A percentile compares a stretch with the other conserved stretches of the same genome.
Evolutionary conservation across 2,113 vertebrate genomes (phyloP).

Genomic region (mouse (Mus musculus)): DNA sequence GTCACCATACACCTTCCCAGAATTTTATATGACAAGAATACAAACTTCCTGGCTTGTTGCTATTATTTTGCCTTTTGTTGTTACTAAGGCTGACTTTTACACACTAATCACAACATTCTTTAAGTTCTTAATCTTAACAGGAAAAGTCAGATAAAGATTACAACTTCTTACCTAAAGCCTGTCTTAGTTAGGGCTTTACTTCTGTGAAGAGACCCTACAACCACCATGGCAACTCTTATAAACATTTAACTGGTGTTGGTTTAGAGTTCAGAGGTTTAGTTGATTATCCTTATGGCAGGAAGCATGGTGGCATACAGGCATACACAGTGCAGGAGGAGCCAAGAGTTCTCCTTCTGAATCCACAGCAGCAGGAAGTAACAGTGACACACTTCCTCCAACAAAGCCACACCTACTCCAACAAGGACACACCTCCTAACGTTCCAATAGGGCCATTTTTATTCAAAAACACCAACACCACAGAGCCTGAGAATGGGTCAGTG

Average conservation of each 20-base stretch:
- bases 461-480: not conserved
- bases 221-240: not conserved
- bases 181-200: not conserved
- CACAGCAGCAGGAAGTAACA: not conserved
- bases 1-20: not conserved
- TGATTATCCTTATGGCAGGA: not conserved
- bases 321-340: not conserved
- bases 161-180: not conserved
- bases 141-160: not conserved
- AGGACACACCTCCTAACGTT: not conserved
- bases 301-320: not conserved
- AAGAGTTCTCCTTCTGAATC: not conserved
- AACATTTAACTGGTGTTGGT: not conserved
- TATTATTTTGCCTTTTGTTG: not conserved
- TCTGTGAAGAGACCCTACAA: not conserved
- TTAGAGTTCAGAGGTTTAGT: not conserved
- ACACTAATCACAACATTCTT: not conserved
- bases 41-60: not conserved
- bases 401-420: no score
- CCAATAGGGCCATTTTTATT: not conserved
- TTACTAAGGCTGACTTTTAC: not conserved
- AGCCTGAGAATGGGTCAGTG: not conserved
- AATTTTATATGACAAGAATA: not conserved
- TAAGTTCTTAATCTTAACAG: constrained; percentile 29
- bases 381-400: not conserved